Base-by-base conservation (phyloP, 2,888 invertebrate species). In the Acanthoscelides obtectus region DNA sequence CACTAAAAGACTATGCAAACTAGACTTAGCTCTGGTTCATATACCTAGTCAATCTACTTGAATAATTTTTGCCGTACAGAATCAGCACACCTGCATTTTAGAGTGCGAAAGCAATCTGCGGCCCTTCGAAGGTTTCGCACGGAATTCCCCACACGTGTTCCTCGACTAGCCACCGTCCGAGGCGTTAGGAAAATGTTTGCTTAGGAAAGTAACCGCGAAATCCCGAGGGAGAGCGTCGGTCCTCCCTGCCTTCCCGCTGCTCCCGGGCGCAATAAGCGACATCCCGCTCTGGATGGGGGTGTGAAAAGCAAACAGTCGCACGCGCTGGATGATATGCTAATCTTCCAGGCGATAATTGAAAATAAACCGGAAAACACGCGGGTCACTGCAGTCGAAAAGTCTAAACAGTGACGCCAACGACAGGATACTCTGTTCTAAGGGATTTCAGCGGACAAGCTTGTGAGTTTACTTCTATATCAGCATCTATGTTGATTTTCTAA, bases 321-420 rank as follows among this genome's bases (percentile, higher is more conserved):
- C 77, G 74, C 78, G 77, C 74, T 77, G 75, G 80, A 78, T 80
- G 79, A 80, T 80, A 81, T 79, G 81, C 79, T 81, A 81, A 81
- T 80, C 80, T 79, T 76, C 76, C 77, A 77, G 77, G 74, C 75
- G 78, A 75, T 81, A 81, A 81, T 81, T 81, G 81, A 81, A 81
- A 81, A 81, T 79, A 81, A 81, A 81, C 81, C 75, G 66, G 68
- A 64, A 66, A 69, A 72, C 74, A 73, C 67, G 64, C 68, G 70
- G 45, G 12, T 17, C 45, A 17, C 1, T 45, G 45, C 45, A 6
- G 45, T 45, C 45, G 3, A 6, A 6, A 3, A 6, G 45, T 45
- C 45, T 25, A 6, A 6, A 3, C 25, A 25, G 25, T 3, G 25
- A 25, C 6, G 25, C 25, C 3, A 25, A 6, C 25, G 6, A 6